These are phyloP conservation scores for Melanostigma gelatinosum DNA, from an alignment of 2,113 vertebrate genomes.

Conservation along the genomic window DNA sequence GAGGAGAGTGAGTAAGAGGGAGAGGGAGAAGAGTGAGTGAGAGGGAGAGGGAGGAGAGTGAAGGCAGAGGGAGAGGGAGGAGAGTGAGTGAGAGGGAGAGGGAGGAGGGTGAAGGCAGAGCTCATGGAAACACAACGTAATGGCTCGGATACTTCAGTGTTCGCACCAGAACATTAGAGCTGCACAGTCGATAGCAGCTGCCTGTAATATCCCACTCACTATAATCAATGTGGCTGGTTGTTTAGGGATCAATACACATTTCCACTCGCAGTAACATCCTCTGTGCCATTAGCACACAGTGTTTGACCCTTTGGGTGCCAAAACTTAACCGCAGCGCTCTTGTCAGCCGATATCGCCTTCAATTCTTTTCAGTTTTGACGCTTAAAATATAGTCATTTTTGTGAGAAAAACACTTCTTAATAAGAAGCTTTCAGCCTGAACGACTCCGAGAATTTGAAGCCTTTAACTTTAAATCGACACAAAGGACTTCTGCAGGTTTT, in stretches of 20 bases:
- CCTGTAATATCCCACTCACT: constrained; percentile 53
- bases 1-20: too few species aligned
- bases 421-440: not conserved
- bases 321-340: not conserved
- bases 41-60: too few species aligned
- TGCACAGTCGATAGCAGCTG: constrained; percentile 64
- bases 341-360: too few species aligned
- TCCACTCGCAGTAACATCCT: constrained; percentile 66
- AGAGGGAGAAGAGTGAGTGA: too few species aligned
- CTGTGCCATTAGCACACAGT: constrained; percentile 51
- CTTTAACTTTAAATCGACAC: not conserved
- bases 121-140: constrained; percentile 22
- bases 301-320: constrained; percentile 6
- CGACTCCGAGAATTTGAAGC: not conserved
- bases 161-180: constrained; percentile 55
- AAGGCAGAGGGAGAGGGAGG: too few species aligned
- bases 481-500: not conserved
- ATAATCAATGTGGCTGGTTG: constrained; percentile 63
- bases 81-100: too few species aligned
- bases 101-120: not conserved
- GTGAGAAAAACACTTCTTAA: not conserved
- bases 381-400: not conserved
- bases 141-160: not conserved
- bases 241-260: constrained; percentile 79
- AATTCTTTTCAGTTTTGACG: not conserved